Percentiles rank a stretch among this genome's conserved stretches.
These are phyloP conservation scores for Drosophila santomea DNA, from an alignment of 1,140 invertebrate species.

Conservation along the genomic window DNA sequence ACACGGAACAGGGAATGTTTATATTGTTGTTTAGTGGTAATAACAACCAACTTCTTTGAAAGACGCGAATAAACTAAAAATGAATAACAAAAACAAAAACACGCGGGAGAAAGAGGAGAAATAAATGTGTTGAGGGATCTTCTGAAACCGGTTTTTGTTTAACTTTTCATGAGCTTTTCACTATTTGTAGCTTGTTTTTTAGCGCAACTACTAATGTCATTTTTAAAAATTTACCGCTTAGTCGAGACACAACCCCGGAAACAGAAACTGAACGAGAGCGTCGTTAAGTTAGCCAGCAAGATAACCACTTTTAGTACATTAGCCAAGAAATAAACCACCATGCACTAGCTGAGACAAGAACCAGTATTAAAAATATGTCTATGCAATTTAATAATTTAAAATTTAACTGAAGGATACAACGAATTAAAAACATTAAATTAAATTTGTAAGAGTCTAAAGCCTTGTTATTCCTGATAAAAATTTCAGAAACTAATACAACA, in stretches of 20 bases:
- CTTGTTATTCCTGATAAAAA: too few relatives aligned
- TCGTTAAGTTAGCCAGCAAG: slow-evolving; percentile 1
- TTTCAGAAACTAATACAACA: too few relatives aligned
- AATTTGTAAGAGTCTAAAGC: too few relatives aligned
- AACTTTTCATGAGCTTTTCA: slow-evolving; percentile 7
- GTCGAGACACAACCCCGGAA: background rate
- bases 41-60: slow-evolving; percentile 68
- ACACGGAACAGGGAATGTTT: slow-evolving; percentile 9
- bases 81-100: slow-evolving; percentile 65
- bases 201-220: background rate
- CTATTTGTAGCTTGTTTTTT: slow-evolving; percentile 1
- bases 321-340: background rate
- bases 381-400: background rate
- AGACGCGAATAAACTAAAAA: slow-evolving; percentile 65
- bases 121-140: slow-evolving; percentile 5
- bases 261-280: background rate
- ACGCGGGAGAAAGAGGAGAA: slow-evolving; percentile 26
- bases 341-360: background rate
- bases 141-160: slow-evolving; percentile 25
- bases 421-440: too few relatives aligned
- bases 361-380: background rate
- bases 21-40: slow-evolving; percentile 15
- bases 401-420: background rate
- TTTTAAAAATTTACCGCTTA: background rate
- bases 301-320: background rate